Conservation (phyloP, 2,797 vertebrate species). For the Cossypha polioptera region DNA sequence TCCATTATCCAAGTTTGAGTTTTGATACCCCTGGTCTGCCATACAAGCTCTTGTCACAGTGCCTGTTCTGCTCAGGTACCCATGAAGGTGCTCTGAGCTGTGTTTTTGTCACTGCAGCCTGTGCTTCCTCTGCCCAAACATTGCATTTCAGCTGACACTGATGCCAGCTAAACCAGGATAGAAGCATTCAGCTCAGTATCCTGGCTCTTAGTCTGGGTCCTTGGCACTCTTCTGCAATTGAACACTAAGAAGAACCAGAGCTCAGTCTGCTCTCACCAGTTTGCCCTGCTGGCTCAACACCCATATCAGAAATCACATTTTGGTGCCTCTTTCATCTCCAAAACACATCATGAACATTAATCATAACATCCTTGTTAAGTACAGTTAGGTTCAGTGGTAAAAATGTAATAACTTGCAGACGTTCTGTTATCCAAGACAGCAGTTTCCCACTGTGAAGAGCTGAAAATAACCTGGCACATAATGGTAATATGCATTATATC, state of each 20-base stretch:
- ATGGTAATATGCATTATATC: background rate
- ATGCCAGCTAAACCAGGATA: background rate
- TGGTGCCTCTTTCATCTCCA: background rate
- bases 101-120: background rate
- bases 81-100: background rate
- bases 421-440: background rate
- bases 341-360: constrained; percentile 2
- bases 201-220: background rate
- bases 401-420: background rate
- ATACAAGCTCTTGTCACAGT: background rate
- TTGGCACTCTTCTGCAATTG: background rate
- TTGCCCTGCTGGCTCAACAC: background rate
- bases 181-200: background rate
- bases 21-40: background rate
- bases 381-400: background rate
- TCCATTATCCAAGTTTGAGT: background rate
- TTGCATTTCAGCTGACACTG: background rate
- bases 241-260: background rate
- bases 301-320: background rate
- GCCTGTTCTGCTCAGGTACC: background rate
- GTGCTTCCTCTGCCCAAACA: background rate
- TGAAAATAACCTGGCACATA: background rate
- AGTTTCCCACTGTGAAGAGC: background rate
- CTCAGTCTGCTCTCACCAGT: background rate
- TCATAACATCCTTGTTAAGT: background rate